Percentiles rank a stretch among this genome's conserved stretches.
phyloP scores from a whole-genome alignment of 2,888 invertebrate genomes.

The Cephus pygmeus region DNA sequence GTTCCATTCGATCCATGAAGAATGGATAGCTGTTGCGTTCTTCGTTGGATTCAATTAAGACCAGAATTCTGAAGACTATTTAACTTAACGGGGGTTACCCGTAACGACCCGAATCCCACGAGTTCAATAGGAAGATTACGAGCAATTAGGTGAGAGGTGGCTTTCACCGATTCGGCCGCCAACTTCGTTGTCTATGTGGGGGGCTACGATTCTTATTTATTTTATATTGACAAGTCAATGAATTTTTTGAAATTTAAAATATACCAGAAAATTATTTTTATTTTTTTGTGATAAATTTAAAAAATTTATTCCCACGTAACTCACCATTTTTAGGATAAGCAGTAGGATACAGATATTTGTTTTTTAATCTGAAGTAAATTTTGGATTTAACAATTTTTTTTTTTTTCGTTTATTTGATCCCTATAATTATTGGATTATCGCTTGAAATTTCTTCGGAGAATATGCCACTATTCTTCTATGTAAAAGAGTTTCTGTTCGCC shows the following conservation, averaged over 20 bases:
- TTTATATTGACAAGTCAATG: not conserved
- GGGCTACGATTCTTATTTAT: not conserved
- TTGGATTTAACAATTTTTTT: not conserved
- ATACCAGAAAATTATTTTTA: not conserved
- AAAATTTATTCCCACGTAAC: not conserved
- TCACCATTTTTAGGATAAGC: not conserved
- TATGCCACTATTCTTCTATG: not conserved
- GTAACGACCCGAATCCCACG: conserved; percentile 6
- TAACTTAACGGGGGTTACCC: not conserved
- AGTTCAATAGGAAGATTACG: not conserved
- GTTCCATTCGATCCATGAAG: not conserved
- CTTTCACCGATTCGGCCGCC: not conserved
- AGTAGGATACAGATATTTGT: not conserved
- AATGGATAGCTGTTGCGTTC: not conserved
- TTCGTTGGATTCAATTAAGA: conserved; percentile 5
- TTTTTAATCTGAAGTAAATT: not conserved
- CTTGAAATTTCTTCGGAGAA: not conserved
- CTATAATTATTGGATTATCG: not conserved
- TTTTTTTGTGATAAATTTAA: not conserved
- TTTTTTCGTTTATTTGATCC: too few species aligned
- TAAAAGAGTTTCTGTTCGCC: too few species aligned
- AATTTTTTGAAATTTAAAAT: not conserved
- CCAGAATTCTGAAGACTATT: not conserved
- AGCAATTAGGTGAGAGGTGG: not conserved
- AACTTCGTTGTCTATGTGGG: not conserved